phyloP scores from a whole-genome alignment of 2,888 invertebrate genomes.

The Clepsis dumicolana region DNA sequence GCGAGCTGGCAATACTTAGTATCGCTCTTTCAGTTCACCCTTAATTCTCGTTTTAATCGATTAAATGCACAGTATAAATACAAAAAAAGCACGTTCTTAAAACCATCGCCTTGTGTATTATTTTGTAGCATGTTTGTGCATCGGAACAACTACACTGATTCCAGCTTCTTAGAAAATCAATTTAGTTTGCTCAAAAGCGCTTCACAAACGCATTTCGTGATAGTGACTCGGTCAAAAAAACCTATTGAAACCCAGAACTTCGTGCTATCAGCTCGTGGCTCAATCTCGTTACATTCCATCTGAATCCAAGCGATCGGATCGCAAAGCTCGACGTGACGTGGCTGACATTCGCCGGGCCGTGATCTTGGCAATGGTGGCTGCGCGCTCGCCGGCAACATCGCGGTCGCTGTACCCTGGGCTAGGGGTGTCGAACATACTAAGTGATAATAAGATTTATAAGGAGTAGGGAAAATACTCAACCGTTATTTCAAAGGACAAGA shows the following conservation, averaged over 20 bases:
- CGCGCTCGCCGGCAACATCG: conserved; percentile 67
- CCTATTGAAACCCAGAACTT: not conserved
- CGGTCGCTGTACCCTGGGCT: conserved; percentile 80
- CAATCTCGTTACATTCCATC: conserved; percentile 63
- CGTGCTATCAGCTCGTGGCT: conserved; percentile 5
- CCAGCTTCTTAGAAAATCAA: not conserved
- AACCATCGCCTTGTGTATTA: no score
- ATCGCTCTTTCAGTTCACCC: not conserved
- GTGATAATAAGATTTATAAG: no score
- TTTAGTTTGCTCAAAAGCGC: not conserved
- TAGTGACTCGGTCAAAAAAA: not conserved
- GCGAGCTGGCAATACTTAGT: not conserved
- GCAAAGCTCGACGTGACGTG: conserved; percentile 83
- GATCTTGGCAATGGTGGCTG: conserved; percentile 87
- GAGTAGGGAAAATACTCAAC: no score
- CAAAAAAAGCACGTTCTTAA: no score
- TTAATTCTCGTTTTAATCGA: no score
- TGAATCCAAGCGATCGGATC: conserved; percentile 76
- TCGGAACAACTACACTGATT: not conserved
- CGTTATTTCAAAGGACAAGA: no score
- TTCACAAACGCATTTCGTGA: not conserved
- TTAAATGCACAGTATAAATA: no score
- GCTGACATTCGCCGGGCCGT: conserved; percentile 86
- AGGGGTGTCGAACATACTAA: conserved; percentile 30
- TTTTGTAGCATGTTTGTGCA: no score